These are phyloP conservation scores for Pelmatolapia mariae DNA, from an alignment of 2,113 vertebrate genomes.

Conservation along the genomic window DNA sequence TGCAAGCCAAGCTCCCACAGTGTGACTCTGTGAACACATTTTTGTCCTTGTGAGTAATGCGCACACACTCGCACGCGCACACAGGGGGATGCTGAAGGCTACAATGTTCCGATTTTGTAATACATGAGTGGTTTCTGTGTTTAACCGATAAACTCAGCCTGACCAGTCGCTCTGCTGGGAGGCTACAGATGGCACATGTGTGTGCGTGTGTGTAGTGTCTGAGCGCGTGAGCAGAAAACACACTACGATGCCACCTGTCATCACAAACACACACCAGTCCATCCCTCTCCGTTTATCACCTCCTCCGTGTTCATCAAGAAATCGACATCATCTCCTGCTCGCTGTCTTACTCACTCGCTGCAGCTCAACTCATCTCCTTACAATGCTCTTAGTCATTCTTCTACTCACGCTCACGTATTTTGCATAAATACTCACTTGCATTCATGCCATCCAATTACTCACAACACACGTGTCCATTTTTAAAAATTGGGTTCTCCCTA, in stretches of 20 bases:
- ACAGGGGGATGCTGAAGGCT: background rate
- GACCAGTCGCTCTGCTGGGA: constrained; percentile 36
- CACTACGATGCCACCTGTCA: constrained; percentile 34
- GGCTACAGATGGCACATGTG: constrained; percentile 47
- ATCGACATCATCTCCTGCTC: background rate
- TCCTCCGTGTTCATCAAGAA: constrained; percentile 27
- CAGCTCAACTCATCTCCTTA: background rate
- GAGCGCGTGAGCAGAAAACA: background rate
- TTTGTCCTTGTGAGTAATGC: background rate
- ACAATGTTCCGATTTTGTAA: background rate
- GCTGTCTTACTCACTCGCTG: background rate
- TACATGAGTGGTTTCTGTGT: constrained; percentile 12
- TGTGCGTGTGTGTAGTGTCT: background rate
- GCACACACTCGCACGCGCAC: background rate
- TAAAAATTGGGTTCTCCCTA: background rate
- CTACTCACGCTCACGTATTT: background rate
- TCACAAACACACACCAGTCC: constrained; percentile 5
- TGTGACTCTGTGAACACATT: background rate
- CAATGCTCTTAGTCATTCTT: background rate
- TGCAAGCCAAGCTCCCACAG: background rate
- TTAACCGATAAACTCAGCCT: background rate
- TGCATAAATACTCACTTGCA: background rate
- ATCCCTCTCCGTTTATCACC: constrained; percentile 34
- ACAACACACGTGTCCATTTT: background rate
- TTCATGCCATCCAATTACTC: background rate